Conservation (phyloP, 2,888 invertebrate species). For the Parnassius orleans region DNA sequence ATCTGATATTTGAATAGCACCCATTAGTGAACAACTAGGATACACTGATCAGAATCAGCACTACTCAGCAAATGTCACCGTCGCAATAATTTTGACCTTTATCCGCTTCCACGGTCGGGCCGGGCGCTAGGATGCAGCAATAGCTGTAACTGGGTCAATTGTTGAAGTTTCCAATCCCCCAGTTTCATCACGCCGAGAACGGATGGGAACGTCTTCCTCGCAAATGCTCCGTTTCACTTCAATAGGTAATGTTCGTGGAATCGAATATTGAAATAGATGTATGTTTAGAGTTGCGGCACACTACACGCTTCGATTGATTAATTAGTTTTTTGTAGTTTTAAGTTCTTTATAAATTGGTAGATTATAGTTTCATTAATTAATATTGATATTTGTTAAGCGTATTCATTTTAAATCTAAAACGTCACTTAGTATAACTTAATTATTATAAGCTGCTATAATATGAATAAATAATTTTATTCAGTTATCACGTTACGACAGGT, state of each 20-base stretch:
- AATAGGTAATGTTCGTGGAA: constrained; percentile 14
- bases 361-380: too few relatives aligned
- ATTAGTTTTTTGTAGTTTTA: not conserved
- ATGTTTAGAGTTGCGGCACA: constrained; percentile 1
- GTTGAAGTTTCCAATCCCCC: constrained; percentile 21
- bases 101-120: constrained; percentile 5
- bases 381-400: too few relatives aligned
- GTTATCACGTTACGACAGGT: too few relatives aligned
- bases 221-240: constrained; percentile 34
- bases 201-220: constrained; percentile 32
- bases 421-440: too few relatives aligned
- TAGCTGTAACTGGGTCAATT: constrained; percentile 20
- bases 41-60: constrained; percentile 7
- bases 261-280: not conserved
- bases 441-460: too few relatives aligned
- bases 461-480: too few relatives aligned
- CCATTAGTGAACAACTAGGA: too few relatives aligned
- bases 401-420: too few relatives aligned
- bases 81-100: constrained; percentile 12
- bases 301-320: not conserved
- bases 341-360: not conserved
- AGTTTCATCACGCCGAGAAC: constrained; percentile 28
- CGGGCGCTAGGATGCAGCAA: constrained; percentile 15
- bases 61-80: constrained; percentile 6
- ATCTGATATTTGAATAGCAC: too few relatives aligned